These are phyloP conservation scores for Gallinago solitaria DNA, from an alignment of 2,797 vertebrate genomes.

Conservation along the genomic window DNA sequence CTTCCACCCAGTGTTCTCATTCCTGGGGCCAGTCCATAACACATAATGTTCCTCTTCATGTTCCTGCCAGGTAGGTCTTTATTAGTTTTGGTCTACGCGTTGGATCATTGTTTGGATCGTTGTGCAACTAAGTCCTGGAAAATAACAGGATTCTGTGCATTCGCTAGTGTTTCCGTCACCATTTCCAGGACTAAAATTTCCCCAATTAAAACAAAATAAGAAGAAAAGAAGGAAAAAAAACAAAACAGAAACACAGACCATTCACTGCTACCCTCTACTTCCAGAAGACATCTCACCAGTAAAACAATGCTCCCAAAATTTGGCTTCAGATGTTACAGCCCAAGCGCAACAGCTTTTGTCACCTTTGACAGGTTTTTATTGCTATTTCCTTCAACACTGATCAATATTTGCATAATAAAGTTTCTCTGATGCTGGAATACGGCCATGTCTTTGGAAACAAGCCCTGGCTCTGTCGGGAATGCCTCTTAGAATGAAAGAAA, in stretches of 20 bases:
- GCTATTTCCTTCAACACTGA: slow-evolving; percentile 14
- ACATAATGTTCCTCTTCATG: background rate
- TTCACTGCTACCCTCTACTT: background rate
- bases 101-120: slow-evolving; percentile 30
- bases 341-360: background rate
- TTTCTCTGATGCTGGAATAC: background rate
- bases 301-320: background rate
- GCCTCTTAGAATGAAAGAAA: slow-evolving; percentile 5
- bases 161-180: background rate
- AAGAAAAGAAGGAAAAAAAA: background rate
- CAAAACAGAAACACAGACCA: background rate
- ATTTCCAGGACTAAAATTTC: background rate
- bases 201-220: background rate
- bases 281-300: background rate
- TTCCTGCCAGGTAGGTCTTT: slow-evolving; percentile 53
- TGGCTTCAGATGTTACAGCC: background rate
- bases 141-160: background rate
- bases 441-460: slow-evolving; percentile 30
- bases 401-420: slow-evolving; percentile 48
- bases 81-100: slow-evolving; percentile 21
- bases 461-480: slow-evolving; percentile 11
- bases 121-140: background rate
- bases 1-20: background rate
- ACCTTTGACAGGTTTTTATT: slow-evolving; percentile 8
- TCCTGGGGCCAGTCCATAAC: background rate